Percentiles rank a stretch among this genome's conserved stretches.
Evolutionary conservation across 1,140 invertebrate species (phyloP).

Genomic region (Neotoxoptera formosana): DNA sequence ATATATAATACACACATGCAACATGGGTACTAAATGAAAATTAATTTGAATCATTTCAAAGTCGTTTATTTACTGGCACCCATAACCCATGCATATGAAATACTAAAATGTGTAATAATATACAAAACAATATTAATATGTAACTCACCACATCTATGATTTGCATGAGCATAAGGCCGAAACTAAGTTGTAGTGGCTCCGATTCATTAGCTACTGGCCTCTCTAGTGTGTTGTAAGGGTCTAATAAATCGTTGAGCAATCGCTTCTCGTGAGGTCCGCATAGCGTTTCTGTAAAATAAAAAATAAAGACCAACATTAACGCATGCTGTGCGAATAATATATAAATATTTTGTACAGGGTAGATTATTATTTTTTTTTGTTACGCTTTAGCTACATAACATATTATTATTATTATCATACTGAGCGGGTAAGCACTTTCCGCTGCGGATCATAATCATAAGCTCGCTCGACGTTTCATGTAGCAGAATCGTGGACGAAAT

Average conservation of each 20-base stretch:
- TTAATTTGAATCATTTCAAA: background rate
- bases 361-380: background rate
- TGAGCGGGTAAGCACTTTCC: background rate
- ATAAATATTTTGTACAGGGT: background rate
- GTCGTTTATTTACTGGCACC: too few species aligned
- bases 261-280: conserved; percentile 92
- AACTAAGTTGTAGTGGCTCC: conserved; percentile 92
- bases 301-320: background rate
- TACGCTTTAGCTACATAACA: background rate
- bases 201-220: conserved; percentile 96
- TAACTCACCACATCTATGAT: conserved; percentile 98
- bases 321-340: background rate
- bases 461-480: background rate
- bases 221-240: conserved; percentile 96
- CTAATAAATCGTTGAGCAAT: conserved; percentile 90
- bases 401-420: background rate
- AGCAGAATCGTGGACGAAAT: background rate
- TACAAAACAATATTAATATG: background rate
- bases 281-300: conserved; percentile 71
- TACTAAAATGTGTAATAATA: background rate
- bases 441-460: background rate
- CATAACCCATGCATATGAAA: background rate
- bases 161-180: conserved; percentile 98
- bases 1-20: background rate
- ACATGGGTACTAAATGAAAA: background rate